phyloP scores from a whole-genome alignment of 2,113 vertebrate species.

The Abramis brama region DNA sequence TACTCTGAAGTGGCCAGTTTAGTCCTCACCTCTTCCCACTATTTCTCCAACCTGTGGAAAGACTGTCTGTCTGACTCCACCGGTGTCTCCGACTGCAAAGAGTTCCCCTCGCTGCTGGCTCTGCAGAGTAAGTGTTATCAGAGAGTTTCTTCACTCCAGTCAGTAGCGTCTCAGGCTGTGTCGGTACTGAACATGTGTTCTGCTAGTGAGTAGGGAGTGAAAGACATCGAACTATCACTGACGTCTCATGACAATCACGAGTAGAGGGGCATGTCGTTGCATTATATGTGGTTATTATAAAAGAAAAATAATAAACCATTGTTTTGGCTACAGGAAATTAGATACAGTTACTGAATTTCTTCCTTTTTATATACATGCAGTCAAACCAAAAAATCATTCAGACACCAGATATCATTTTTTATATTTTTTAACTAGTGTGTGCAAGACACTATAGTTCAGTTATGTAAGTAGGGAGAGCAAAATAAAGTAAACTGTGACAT shows the following conservation, averaged over 20 bases:
- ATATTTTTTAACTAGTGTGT: no score
- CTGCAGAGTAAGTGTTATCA: conserved; percentile 81
- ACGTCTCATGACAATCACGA: not conserved
- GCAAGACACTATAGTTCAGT: no score
- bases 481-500: no score
- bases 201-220: not conserved
- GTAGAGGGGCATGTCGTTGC: not conserved
- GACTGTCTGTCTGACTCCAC: conserved; percentile 91
- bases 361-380: not conserved
- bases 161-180: not conserved
- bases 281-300: not conserved
- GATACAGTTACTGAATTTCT: no score
- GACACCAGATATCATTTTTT: no score
- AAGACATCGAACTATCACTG: not conserved
- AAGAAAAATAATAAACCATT: not conserved
- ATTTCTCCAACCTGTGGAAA: conserved; percentile 93
- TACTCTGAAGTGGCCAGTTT: conserved; percentile 86
- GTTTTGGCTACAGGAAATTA: not conserved
- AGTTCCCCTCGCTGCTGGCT: conserved; percentile 90
- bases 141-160: not conserved
- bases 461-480: no score
- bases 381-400: no score
- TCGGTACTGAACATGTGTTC: not conserved
- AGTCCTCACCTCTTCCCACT: conserved; percentile 88
- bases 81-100: conserved; percentile 92